phyloP scores from a whole-genome alignment of 1,140 invertebrate species.

The Colletes latitarsis region DNA sequence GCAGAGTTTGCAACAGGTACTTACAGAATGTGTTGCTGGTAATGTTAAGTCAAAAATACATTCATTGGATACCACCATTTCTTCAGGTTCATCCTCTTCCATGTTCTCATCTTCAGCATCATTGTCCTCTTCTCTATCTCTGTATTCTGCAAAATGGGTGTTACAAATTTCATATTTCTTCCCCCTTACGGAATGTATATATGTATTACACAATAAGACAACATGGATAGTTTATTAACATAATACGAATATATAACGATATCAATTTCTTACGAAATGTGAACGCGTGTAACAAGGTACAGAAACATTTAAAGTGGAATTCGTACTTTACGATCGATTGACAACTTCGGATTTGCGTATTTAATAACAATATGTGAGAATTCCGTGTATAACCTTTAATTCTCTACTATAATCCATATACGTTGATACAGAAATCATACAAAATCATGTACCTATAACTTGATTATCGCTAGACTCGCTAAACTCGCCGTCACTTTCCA shows the following conservation, averaged over 20 bases:
- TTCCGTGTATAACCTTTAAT: conserved; percentile 20
- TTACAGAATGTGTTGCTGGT: conserved; percentile 81
- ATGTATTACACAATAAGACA: neutral
- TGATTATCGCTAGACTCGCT: conserved; percentile 7
- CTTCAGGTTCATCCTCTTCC: conserved; percentile 32
- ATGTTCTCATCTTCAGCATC: conserved; percentile 3
- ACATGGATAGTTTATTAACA: neutral
- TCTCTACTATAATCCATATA: neutral
- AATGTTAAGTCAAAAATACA: conserved; percentile 80
- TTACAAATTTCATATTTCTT: neutral
- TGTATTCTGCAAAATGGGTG: conserved; percentile 1
- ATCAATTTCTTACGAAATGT: neutral
- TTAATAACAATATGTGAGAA: neutral
- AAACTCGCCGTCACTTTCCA: conserved; percentile 19
- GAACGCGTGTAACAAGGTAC: neutral
- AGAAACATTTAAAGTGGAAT: neutral
- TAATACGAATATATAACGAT: neutral
- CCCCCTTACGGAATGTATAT: neutral
- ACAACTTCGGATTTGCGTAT: neutral
- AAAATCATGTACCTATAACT: conserved; percentile 15
- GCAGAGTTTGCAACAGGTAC: conserved; percentile 19
- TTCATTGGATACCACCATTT: conserved; percentile 43
- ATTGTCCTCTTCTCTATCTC: neutral
- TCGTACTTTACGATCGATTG: neutral
- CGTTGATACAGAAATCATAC: neutral